A percentile compares a stretch with the other conserved stretches of the same genome.
These are phyloP conservation scores for Jordanella pulchra DNA, from an alignment of 2,797 vertebrate genomes.

Conservation along the genomic window DNA sequence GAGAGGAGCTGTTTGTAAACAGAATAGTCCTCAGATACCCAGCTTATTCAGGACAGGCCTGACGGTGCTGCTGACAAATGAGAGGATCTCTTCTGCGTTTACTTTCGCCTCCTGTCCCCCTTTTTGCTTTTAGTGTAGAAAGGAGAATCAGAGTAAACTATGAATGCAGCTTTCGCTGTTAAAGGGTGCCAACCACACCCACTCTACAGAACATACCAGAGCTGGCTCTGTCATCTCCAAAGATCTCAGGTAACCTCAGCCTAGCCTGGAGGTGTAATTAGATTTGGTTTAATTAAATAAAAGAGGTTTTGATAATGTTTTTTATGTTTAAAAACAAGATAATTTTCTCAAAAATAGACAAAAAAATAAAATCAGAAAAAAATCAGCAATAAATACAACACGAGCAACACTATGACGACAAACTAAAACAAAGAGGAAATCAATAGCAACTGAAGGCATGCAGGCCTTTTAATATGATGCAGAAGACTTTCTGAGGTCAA, in stretches of 20 bases:
- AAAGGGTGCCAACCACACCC: slow-evolving; percentile 51
- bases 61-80: slow-evolving; percentile 47
- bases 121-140: not conserved
- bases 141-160: slow-evolving; percentile 11
- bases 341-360: not conserved
- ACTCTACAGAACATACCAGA: slow-evolving; percentile 40
- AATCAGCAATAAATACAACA: not conserved
- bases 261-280: not conserved
- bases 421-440: not conserved
- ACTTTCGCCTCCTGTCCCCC: slow-evolving; percentile 37
- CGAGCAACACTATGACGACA: not conserved
- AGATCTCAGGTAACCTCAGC: not conserved
- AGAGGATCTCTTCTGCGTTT: slow-evolving; percentile 44
- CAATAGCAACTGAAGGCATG: not conserved
- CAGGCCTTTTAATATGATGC: not conserved
- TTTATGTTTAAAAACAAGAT: not conserved
- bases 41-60: slow-evolving; percentile 33
- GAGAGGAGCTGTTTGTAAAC: slow-evolving; percentile 3
- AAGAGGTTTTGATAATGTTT: too few relatives aligned
- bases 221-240: slow-evolving; percentile 4
- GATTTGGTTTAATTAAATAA: not conserved
- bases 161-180: slow-evolving; percentile 23
- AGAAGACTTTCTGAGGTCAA: not conserved
- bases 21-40: slow-evolving; percentile 14
- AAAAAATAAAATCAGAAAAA: not conserved